phyloP scores from a whole-genome alignment of 2,113 vertebrate species.

The Cricetomys ansorgei region DNA sequence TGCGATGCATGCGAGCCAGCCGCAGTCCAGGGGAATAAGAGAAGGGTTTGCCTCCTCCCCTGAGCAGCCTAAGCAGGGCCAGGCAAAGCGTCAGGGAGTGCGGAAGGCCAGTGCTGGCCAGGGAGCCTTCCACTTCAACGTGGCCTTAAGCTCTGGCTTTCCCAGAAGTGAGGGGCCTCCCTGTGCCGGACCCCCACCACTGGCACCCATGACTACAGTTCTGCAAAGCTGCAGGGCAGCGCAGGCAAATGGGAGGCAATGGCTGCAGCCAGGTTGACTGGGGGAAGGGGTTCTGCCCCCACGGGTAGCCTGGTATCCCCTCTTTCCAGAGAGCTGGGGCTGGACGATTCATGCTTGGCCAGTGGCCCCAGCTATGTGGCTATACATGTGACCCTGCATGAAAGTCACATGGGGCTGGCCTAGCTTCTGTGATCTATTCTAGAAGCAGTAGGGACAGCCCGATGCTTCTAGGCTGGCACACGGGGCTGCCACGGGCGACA shows the following conservation, averaged over 20 bases:
- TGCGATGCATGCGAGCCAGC: background rate
- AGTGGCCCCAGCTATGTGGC: background rate
- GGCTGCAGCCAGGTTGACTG: background rate
- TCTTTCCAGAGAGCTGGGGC: background rate
- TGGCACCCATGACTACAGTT: background rate
- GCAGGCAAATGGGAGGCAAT: background rate
- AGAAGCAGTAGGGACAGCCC: conserved; percentile 9
- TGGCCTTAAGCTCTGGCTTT: background rate
- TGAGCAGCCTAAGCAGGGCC: background rate
- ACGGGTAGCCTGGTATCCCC: no score
- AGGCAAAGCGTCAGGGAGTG: background rate
- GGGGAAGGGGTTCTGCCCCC: background rate
- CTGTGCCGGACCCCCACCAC: background rate
- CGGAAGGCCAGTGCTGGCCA: background rate
- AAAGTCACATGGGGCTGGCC: conserved; percentile 1
- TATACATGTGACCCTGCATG: background rate
- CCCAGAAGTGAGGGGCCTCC: background rate
- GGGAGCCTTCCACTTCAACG: rapidly evolving
- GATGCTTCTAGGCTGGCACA: conserved; percentile 59
- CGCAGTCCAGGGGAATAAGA: background rate
- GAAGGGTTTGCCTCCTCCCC: background rate
- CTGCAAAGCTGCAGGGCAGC: background rate
- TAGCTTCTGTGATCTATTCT: conserved; percentile 26
- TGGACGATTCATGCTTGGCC: background rate
- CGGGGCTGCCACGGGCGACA: background rate